Evolutionary conservation across 1,140 invertebrate genomes (phyloP).

Genomic region (Pentalonia nigronervosa): DNA sequence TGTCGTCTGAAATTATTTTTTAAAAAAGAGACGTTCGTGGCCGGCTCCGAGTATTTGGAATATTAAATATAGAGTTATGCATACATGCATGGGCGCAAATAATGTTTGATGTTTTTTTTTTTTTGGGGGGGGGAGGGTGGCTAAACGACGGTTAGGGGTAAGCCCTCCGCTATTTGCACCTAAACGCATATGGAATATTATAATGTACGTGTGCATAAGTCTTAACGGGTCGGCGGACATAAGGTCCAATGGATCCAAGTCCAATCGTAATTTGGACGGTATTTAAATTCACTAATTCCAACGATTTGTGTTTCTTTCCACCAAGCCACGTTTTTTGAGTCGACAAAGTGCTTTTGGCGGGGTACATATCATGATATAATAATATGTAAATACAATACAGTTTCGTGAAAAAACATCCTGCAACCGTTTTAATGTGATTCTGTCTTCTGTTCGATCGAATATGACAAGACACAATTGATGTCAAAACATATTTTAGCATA

Average conservation of each 20-base stretch:
- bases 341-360: background rate
- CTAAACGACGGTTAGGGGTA: no score
- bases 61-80: background rate
- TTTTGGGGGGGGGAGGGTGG: no score
- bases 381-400: background rate
- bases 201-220: background rate
- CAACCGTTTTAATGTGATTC: background rate
- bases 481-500: conserved; percentile 11
- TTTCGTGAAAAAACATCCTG: background rate
- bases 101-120: no score
- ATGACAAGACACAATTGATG: background rate
- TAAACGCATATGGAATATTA: no score
- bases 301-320: background rate
- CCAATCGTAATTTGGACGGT: background rate
- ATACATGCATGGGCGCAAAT: no score
- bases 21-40: background rate
- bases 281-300: background rate
- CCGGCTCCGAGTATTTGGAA: background rate
- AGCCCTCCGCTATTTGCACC: no score
- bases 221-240: background rate
- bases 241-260: background rate
- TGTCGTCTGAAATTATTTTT: background rate
- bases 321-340: background rate
- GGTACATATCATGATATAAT: background rate
- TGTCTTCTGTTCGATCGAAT: background rate